Conservation (phyloP, 2,113 vertebrate species). For the Alligator sinensis region DNA sequence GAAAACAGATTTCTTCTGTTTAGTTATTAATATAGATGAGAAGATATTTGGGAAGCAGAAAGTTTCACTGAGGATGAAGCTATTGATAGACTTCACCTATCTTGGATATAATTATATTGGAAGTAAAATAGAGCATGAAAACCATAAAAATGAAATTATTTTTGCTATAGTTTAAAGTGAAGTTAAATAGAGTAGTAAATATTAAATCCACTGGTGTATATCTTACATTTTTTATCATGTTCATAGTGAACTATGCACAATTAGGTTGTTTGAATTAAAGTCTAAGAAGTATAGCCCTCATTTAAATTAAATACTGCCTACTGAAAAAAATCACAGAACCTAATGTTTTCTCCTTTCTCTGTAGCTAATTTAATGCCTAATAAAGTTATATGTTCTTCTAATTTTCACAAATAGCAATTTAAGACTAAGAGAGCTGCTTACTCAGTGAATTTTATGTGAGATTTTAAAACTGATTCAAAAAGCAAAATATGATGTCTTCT, state of each 20-base stretch:
- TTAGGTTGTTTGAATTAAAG: slow-evolving; percentile 62
- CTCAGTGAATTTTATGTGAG: not conserved
- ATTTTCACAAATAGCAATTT: slow-evolving; percentile 43
- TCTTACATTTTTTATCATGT: slow-evolving; percentile 31
- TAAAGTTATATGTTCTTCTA: slow-evolving; percentile 46
- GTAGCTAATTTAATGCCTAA: slow-evolving; percentile 57
- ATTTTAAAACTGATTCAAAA: not conserved
- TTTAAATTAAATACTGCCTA: slow-evolving; percentile 16
- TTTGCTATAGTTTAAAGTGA: not conserved
- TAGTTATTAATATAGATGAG: not conserved
- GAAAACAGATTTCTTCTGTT: not conserved
- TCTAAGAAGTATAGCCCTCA: slow-evolving; percentile 24
- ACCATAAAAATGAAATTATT: not conserved
- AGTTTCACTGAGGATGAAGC: not conserved
- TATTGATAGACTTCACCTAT: accelerated
- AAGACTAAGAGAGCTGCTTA: not conserved
- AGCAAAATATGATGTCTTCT: not conserved
- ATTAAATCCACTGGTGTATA: slow-evolving; percentile 7
- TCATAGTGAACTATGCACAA: slow-evolving; percentile 44
- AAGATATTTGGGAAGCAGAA: not conserved
- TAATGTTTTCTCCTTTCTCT: slow-evolving; percentile 33
- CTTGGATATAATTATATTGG: not conserved
- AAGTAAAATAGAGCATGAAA: not conserved
- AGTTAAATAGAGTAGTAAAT: slow-evolving; percentile 25
- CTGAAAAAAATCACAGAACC: slow-evolving; percentile 4